Evolutionary conservation across 2,797 vertebrate genomes (phyloP).

Genomic region (Okamejei kenojei): DNA sequence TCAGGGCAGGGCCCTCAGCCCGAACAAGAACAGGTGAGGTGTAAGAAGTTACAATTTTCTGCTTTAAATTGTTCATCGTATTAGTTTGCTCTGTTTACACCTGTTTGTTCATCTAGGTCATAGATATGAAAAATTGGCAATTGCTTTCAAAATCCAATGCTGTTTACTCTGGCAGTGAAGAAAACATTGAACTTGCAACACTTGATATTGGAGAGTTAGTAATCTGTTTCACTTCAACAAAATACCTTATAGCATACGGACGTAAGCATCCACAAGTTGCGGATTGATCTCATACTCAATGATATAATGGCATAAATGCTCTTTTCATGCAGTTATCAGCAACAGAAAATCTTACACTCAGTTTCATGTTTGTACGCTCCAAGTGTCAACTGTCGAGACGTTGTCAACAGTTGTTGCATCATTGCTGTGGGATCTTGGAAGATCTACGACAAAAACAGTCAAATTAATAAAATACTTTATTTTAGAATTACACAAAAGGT

Average conservation of each 20-base stretch:
- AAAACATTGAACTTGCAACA: neutral
- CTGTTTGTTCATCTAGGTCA: neutral
- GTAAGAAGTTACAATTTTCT: neutral
- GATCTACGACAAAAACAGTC: conserved; percentile 63
- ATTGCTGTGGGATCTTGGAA: conserved; percentile 97
- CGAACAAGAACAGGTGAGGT: neutral
- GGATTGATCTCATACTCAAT: neutral
- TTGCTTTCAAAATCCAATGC: neutral
- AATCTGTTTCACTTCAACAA: neutral
- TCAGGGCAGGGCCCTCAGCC: neutral
- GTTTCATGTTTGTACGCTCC: conserved; percentile 97
- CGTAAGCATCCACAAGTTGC: neutral
- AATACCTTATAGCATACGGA: neutral
- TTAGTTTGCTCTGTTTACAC: neutral
- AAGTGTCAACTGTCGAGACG: conserved; percentile 86
- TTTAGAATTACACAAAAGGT: too few relatives aligned
- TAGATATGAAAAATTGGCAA: neutral
- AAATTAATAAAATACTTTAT: conserved; percentile 20
- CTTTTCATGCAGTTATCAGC: neutral
- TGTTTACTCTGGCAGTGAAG: neutral
- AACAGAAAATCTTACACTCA: conserved; percentile 72
- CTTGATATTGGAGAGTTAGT: neutral
- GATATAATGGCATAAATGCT: neutral
- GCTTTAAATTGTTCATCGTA: neutral
- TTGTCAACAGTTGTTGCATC: conserved; percentile 96